These are phyloP conservation scores for Ariopsis seemanni DNA, from an alignment of 2,113 vertebrate genomes.

Conservation along the genomic window DNA sequence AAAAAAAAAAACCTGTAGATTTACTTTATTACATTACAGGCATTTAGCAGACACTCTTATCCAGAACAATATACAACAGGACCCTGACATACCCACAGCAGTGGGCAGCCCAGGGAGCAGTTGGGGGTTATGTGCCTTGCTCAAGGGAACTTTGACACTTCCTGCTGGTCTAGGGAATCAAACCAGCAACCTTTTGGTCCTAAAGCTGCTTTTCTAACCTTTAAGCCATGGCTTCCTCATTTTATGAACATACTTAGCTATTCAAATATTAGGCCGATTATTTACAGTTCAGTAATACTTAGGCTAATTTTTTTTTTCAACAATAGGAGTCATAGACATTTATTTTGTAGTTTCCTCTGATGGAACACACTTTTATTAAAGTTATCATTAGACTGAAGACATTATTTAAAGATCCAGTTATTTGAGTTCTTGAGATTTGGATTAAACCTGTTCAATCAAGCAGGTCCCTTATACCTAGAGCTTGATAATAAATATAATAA, in stretches of 20 bases:
- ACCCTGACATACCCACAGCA: too few species aligned
- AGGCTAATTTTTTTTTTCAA: neutral
- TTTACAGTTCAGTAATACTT: neutral
- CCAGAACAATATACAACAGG: too few species aligned
- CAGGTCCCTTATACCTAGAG: neutral
- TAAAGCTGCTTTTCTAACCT: too few species aligned
- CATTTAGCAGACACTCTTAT: too few species aligned
- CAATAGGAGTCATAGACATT: neutral
- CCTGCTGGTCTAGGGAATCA: too few species aligned
- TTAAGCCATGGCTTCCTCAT: too few species aligned
- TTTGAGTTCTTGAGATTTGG: neutral
- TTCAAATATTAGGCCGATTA: neutral
- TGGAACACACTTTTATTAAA: neutral
- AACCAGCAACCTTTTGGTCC: too few species aligned
- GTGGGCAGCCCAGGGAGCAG: too few species aligned
- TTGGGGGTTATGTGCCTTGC: too few species aligned
- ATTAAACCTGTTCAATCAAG: neutral
- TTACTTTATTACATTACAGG: too few species aligned
- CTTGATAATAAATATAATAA: neutral
- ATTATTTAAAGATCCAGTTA: neutral
- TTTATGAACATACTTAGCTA: neutral
- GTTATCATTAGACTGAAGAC: neutral
- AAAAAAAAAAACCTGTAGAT: too few species aligned
- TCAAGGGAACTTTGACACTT: too few species aligned
- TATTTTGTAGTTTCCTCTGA: neutral